These are phyloP conservation scores for Hylia prasina DNA, from an alignment of 2,113 vertebrate species.

Conservation along the genomic window DNA sequence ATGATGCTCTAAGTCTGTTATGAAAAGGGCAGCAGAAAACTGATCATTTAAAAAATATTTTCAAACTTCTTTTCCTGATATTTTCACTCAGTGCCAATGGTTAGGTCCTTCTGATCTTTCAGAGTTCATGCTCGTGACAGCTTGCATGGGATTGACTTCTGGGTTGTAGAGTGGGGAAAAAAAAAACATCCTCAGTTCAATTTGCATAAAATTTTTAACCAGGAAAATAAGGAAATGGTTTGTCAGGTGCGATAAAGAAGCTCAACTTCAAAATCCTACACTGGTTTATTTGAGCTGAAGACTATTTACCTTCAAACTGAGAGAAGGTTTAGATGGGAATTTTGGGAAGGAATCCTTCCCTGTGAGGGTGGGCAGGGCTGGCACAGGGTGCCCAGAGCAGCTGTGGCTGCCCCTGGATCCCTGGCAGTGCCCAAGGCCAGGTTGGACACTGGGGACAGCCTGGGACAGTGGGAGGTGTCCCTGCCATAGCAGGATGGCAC, in stretches of 20 bases:
- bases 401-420: background rate
- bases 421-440: background rate
- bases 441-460: rapidly evolving
- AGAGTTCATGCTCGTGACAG: background rate
- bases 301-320: background rate
- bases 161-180: background rate
- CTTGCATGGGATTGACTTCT: background rate
- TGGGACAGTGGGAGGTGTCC: background rate
- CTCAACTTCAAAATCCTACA: rapidly evolving
- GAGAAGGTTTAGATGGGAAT: background rate
- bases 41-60: background rate
- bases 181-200: background rate
- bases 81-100: background rate
- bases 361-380: rapidly evolving
- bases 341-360: rapidly evolving
- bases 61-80: background rate
- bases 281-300: background rate
- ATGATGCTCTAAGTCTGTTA: background rate
- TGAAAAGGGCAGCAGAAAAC: background rate
- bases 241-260: background rate
- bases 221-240: background rate
- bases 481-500: background rate
- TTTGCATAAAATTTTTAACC: background rate
- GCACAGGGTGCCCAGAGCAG: background rate
- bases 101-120: background rate